A percentile compares a stretch with the other conserved stretches of the same genome.
phyloP scores from a whole-genome alignment of 2,888 invertebrate species.

The Caenorhabditis parvicauda region DNA sequence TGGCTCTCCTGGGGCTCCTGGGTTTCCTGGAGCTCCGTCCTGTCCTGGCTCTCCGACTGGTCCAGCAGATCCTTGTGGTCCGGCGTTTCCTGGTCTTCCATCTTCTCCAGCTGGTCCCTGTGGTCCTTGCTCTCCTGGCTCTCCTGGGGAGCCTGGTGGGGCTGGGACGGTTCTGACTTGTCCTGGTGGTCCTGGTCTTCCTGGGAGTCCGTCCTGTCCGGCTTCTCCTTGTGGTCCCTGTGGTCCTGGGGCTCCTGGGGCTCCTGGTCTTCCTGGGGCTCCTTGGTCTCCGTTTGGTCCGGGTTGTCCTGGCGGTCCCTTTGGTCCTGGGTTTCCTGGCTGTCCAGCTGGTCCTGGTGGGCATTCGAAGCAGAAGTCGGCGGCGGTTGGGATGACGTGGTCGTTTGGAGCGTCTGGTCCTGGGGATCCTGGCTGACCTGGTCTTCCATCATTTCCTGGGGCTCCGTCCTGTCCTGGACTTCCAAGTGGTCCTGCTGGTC shows the following conservation, averaged over 20 bases:
- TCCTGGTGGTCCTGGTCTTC: conserved; percentile 48
- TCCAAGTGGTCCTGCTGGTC: conserved; percentile 32
- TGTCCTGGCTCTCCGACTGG: conserved; percentile 42
- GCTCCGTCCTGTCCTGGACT: conserved; percentile 36
- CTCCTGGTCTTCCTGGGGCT: conserved; percentile 47
- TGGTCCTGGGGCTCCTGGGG: conserved; percentile 49
- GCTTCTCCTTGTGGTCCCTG: conserved; percentile 49
- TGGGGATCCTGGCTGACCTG: conserved; percentile 41
- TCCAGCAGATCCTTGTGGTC: conserved; percentile 45
- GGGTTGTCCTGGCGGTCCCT: conserved; percentile 46
- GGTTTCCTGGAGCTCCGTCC: conserved; percentile 40
- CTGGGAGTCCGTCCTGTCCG: conserved; percentile 52
- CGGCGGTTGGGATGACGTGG: conserved; percentile 33
- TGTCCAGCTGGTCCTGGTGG: conserved; percentile 48
- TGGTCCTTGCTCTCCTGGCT: conserved; percentile 47
- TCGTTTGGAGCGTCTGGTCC: conserved; percentile 47
- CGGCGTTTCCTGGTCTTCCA: conserved; percentile 40
- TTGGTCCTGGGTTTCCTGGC: conserved; percentile 46
- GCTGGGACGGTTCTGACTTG: conserved; percentile 43
- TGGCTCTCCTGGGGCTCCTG: conserved; percentile 44
- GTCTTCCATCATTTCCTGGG: conserved; percentile 39
- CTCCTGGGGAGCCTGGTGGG: conserved; percentile 49
- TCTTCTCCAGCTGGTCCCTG: conserved; percentile 45
- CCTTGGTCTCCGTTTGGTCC: conserved; percentile 46
- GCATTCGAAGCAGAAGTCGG: conserved; percentile 50